Base-by-base conservation (phyloP, 1,140 invertebrate species). In the Eufriesea mexicana region DNA sequence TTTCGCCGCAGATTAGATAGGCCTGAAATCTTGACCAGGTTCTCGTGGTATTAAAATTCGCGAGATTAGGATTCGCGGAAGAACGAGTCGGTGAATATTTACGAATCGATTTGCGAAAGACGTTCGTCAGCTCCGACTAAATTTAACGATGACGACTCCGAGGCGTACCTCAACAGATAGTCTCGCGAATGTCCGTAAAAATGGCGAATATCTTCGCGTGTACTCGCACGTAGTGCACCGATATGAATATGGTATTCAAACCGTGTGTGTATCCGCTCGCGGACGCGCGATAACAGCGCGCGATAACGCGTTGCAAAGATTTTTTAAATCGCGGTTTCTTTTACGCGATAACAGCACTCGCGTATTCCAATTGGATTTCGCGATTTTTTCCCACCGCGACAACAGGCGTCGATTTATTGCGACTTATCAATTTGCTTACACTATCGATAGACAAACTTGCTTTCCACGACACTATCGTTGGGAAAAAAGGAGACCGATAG, bases 81-180 rank as follows among this genome's bases (percentile, higher is more conserved):
- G 4, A 35, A 35, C 35, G 12, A 51, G 49, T 51, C 16, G 5
- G 16, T 18, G 54, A 55, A 77, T 83, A 55, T 71, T 71, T 42
- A 62, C 54, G 42, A 45, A 18, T 25, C 10, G 49, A 66, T 47
- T 25, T 51, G 49, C 12, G 16, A 51, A 51, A 51, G 14, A 12
- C 12, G 0, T 51, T 14, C 49, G 49, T 51, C 2, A 14, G 12
- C 9, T 20, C 28, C 47, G n/a, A 49, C 45, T 79, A 64, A 59
- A 55, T 86, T 84, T 66, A 79, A 71, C 55, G 71, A 80, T 84
- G 68, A 81, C 61, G 23, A n/a, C 4, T 70, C 8, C 51, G 61
- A 42, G 35, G 23, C 75, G 42, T 82, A 20, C 49, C n/a, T 61
- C 47, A 62, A 75, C 81, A 83, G 59, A 71, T n/a, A 57, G 42